Percentiles rank a stretch among this genome's conserved stretches.
Evolutionary conservation across 2,113 vertebrate species (phyloP).

Genomic region (Sinocyclocheilus rhinocerous): DNA sequence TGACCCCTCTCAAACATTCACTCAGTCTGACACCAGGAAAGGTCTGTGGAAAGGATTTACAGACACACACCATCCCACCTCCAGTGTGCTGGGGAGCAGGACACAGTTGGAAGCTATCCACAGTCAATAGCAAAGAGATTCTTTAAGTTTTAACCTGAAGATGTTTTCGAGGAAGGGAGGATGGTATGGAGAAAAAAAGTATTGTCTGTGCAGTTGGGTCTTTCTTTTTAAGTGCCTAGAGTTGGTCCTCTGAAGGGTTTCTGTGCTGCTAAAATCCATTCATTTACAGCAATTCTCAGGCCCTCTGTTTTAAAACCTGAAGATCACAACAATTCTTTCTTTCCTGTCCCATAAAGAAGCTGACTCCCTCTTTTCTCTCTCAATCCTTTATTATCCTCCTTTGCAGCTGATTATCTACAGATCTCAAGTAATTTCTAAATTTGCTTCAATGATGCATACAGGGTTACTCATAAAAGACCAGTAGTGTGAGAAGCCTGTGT

Average conservation of each 20-base stretch:
- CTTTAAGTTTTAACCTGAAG: slow-evolving; percentile 15
- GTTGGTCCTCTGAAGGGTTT: background rate
- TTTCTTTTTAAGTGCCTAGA: slow-evolving; percentile 26
- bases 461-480: slow-evolving; percentile 38
- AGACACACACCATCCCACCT: slow-evolving; percentile 20
- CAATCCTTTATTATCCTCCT: background rate
- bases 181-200: background rate
- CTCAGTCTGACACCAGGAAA: slow-evolving; percentile 41
- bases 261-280: slow-evolving; percentile 33
- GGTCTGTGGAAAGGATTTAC: slow-evolving; percentile 18
- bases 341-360: slow-evolving; percentile 35
- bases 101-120: slow-evolving; percentile 35
- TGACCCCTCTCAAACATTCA: background rate
- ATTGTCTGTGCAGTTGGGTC: background rate
- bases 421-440: slow-evolving; percentile 58
- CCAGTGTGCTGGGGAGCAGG: slow-evolving; percentile 25
- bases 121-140: slow-evolving; percentile 30
- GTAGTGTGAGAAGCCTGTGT: slow-evolving; percentile 40
- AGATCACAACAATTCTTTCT: background rate
- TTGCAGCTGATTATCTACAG: slow-evolving; percentile 52
- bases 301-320: slow-evolving; percentile 14
- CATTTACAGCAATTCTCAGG: slow-evolving; percentile 24
- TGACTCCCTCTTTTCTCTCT: background rate
- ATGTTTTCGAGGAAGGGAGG: background rate
- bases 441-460: slow-evolving; percentile 54